Conservation (phyloP, 2,888 invertebrate genomes). For the Octodonta nipae region DNA sequence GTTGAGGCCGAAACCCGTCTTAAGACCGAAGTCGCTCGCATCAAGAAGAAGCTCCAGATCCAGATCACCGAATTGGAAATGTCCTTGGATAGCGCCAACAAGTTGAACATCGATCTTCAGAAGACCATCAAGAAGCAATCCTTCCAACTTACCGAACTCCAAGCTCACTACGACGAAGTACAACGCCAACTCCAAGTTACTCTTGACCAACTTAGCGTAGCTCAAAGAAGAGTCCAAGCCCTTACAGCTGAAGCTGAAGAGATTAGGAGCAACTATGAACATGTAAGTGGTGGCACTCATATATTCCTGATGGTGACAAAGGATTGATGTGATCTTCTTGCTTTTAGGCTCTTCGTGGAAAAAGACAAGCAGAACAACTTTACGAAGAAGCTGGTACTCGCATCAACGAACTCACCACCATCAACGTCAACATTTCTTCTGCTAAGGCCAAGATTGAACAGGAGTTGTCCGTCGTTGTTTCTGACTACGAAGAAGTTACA, state of each 20-base stretch:
- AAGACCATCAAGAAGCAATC: constrained; percentile 97
- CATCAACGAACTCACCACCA: constrained; percentile 85
- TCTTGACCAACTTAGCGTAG: constrained; percentile 81
- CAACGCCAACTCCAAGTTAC: constrained; percentile 92
- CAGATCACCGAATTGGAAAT: constrained; percentile 94
- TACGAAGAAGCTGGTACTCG: constrained; percentile 84
- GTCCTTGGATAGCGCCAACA: constrained; percentile 94
- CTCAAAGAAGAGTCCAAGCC: constrained; percentile 80
- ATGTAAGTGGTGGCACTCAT: constrained; percentile 40
- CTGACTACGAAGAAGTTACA: constrained; percentile 95
- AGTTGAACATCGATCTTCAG: constrained; percentile 92
- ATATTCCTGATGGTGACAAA: not conserved
- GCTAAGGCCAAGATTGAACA: constrained; percentile 91
- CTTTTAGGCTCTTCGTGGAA: constrained; percentile 72
- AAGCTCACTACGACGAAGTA: constrained; percentile 90
- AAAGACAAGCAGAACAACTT: constrained; percentile 78
- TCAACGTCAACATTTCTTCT: constrained; percentile 89
- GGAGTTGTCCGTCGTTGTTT: constrained; percentile 77
- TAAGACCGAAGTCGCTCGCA: constrained; percentile 88
- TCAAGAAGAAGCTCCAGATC: constrained; percentile 98
- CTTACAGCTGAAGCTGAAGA: constrained; percentile 93
- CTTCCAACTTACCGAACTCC: constrained; percentile 77
- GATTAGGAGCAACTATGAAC: constrained; percentile 79
- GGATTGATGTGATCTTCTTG: not conserved
- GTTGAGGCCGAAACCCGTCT: constrained; percentile 91